These are phyloP conservation scores for Sinhomidia bicolor DNA, from an alignment of 2,888 invertebrate species.

Conservation along the genomic window DNA sequence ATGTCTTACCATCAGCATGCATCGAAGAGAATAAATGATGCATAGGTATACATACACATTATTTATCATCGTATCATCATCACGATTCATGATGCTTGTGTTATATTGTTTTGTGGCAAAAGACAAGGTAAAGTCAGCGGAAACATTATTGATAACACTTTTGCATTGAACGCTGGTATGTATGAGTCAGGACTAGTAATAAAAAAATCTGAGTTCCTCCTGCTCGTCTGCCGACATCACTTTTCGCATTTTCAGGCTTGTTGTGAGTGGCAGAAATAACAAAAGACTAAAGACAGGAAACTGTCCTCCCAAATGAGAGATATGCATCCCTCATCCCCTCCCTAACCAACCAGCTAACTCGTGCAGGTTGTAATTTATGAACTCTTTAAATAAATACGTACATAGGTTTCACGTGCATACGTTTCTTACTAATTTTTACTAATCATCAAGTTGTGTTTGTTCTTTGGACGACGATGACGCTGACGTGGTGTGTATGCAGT, in stretches of 20 bases:
- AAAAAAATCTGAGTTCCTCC: too few species aligned
- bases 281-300: neutral
- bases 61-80: neutral
- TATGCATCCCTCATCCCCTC: neutral
- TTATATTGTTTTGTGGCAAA: too few species aligned
- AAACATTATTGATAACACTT: neutral
- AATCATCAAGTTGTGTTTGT: too few species aligned
- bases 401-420: neutral
- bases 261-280: too few species aligned
- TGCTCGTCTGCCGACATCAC: neutral
- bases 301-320: neutral
- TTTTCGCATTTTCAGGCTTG: neutral
- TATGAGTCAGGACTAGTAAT: too few species aligned
- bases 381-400: too few species aligned
- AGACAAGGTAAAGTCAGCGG: too few species aligned
- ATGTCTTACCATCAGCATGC: neutral
- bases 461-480: neutral
- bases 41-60: neutral
- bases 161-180: neutral
- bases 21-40: neutral
- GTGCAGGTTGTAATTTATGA: too few species aligned
- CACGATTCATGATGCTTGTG: neutral
- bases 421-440: too few species aligned
- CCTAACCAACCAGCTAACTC: too few species aligned
- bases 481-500: neutral